Evolutionary conservation across 1,140 invertebrate species (phyloP).

Genomic region (Meloidogyne chitwoodi): DNA sequence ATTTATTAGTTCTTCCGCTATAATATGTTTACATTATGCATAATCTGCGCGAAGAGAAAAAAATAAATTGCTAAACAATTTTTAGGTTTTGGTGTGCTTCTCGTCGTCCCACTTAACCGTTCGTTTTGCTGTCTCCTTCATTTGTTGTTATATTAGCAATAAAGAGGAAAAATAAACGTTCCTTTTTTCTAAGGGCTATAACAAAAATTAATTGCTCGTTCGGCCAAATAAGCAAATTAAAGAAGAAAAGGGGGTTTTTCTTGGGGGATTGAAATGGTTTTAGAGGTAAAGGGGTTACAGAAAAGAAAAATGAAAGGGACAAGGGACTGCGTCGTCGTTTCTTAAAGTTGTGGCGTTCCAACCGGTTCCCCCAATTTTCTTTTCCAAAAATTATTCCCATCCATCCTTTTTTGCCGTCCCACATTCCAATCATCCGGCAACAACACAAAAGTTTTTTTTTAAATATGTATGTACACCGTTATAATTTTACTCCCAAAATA

Average conservation of each 20-base stretch:
- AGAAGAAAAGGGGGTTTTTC: background rate
- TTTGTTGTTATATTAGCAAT: background rate
- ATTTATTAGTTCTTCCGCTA: too few relatives aligned
- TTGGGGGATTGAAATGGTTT: background rate
- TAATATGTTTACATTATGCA: too few relatives aligned
- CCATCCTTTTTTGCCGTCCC: background rate
- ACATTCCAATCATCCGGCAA: background rate
- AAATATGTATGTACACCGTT: background rate
- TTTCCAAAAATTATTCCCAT: background rate
- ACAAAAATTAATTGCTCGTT: background rate
- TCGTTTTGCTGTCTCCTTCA: background rate
- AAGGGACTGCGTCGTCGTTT: background rate
- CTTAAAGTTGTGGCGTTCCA: background rate
- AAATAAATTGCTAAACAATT: background rate
- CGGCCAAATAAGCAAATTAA: background rate
- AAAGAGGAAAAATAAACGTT: background rate
- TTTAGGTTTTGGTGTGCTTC: background rate
- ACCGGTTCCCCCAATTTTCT: background rate
- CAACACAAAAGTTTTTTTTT: background rate
- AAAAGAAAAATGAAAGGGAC: background rate
- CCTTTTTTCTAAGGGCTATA: background rate
- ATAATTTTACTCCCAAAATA: background rate
- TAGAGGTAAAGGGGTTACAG: background rate
- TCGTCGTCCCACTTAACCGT: background rate
- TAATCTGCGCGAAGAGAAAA: too few relatives aligned